These are phyloP conservation scores for Sylvicola cinctus DNA, from an alignment of 2,888 invertebrate species.

Conservation along the genomic window DNA sequence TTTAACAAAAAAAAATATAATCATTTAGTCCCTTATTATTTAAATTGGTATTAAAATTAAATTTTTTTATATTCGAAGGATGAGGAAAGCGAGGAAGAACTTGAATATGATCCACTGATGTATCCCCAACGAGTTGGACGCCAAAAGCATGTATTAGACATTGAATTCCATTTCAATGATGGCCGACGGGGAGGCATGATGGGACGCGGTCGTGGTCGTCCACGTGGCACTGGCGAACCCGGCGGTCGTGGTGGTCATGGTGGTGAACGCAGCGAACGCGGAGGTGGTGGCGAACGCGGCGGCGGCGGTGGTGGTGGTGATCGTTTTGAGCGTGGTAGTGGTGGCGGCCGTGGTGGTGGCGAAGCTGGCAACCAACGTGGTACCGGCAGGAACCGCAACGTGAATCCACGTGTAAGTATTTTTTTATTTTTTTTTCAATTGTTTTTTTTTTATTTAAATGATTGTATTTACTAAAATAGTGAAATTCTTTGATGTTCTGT, in stretches of 20 bases:
- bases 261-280: constrained; percentile 13
- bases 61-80: constrained; percentile 24
- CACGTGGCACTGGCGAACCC: constrained; percentile 31
- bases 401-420: no score
- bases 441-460: no score
- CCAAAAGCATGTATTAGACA: constrained; percentile 66
- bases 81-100: constrained; percentile 45
- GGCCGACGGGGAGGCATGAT: constrained; percentile 48
- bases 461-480: background rate
- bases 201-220: constrained; percentile 32
- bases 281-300: constrained; percentile 19
- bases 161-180: constrained; percentile 75
- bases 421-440: no score
- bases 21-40: background rate
- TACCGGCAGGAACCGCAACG: constrained; percentile 7
- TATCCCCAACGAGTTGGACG: constrained; percentile 73
- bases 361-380: constrained; percentile 10
- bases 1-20: background rate
- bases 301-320: constrained; percentile 21
- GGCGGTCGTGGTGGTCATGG: constrained; percentile 15
- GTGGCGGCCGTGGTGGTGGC: constrained; percentile 24
- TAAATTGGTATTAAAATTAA: constrained; percentile 1
- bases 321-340: constrained; percentile 9
- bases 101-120: constrained; percentile 51
- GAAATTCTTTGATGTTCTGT: background rate